Percentiles rank a stretch among this genome's conserved stretches.
phyloP scores from a whole-genome alignment of 2,888 invertebrate genomes.

The Oconnorella tubifera region DNA sequence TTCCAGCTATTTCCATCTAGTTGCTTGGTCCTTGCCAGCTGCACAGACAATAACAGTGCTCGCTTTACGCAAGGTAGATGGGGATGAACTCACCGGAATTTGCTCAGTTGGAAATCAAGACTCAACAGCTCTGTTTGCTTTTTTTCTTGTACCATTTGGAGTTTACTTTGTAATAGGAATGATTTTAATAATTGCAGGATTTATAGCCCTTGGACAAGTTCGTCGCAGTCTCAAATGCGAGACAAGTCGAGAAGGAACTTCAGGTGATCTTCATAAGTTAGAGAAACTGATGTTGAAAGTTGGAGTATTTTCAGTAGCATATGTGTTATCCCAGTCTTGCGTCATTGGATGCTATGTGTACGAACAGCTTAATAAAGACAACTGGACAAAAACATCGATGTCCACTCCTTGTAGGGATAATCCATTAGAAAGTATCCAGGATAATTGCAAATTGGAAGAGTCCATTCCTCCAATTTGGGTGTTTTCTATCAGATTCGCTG shows the following conservation, averaged over 20 bases:
- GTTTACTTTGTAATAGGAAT: constrained; percentile 52
- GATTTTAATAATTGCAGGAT: constrained; percentile 55
- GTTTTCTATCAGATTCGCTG: constrained; percentile 31
- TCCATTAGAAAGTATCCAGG: constrained; percentile 20
- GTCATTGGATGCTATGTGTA: constrained; percentile 56
- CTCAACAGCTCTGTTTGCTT: constrained; percentile 71
- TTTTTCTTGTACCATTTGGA: constrained; percentile 68
- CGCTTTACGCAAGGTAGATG: constrained; percentile 58
- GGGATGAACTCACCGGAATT: constrained; percentile 72
- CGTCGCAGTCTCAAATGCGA: constrained; percentile 59
- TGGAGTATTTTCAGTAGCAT: constrained; percentile 58
- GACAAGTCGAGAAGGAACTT: constrained; percentile 56
- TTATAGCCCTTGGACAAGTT: constrained; percentile 53
- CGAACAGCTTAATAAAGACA: constrained; percentile 47
- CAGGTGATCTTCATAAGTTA: constrained; percentile 61
- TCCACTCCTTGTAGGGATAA: constrained; percentile 39
- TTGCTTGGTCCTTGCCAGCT: constrained; percentile 86
- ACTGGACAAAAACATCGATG: constrained; percentile 46
- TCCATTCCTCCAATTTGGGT: constrained; percentile 58
- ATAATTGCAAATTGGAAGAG: constrained; percentile 47
- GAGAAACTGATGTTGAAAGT: constrained; percentile 67
- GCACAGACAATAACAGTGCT: constrained; percentile 60
- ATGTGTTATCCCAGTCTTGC: constrained; percentile 60
- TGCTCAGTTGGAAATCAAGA: constrained; percentile 84
- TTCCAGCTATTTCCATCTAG: constrained; percentile 69